A percentile compares a stretch with the other conserved stretches of the same genome.
Evolutionary conservation across 2,888 invertebrate genomes (phyloP).

Genomic region (Onchidella celtica): DNA sequence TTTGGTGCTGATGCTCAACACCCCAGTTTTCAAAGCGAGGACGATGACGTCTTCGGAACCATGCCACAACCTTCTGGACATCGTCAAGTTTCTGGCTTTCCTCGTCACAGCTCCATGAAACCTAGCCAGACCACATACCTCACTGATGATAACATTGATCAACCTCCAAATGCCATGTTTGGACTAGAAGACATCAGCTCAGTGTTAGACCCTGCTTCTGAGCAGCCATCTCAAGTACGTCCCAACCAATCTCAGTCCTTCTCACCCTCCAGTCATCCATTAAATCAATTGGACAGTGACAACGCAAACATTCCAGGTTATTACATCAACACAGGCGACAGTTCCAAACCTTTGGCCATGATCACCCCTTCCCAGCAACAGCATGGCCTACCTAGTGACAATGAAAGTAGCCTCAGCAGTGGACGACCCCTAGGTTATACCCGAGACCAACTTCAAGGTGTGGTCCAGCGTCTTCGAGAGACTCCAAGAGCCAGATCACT

Average conservation of each 20-base stretch:
- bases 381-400: constrained; percentile 39
- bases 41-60: constrained; percentile 68
- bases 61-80: constrained; percentile 30
- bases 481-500: constrained; percentile 56
- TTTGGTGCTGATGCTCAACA: constrained; percentile 54
- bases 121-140: constrained; percentile 69
- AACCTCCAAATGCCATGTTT: constrained; percentile 49
- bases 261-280: constrained; percentile 21
- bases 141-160: constrained; percentile 55
- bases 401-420: constrained; percentile 61
- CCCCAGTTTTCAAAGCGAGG: constrained; percentile 59
- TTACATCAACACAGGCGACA: constrained; percentile 26
- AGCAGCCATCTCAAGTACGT: constrained; percentile 36
- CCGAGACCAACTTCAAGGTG: constrained; percentile 69
- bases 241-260: background rate
- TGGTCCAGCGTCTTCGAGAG: constrained; percentile 65
- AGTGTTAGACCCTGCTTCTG: constrained; percentile 66
- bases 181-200: constrained; percentile 70
- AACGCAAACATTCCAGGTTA: constrained; percentile 15
- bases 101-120: constrained; percentile 75
- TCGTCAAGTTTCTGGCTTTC: constrained; percentile 59
- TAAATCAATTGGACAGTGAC: background rate
- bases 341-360: constrained; percentile 5
- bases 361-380: constrained; percentile 20
- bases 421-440: constrained; percentile 65